A percentile compares a stretch with the other conserved stretches of the same genome.
These are phyloP conservation scores for Gymnogyps californianus DNA, from an alignment of 2,113 vertebrate species.

Conservation along the genomic window DNA sequence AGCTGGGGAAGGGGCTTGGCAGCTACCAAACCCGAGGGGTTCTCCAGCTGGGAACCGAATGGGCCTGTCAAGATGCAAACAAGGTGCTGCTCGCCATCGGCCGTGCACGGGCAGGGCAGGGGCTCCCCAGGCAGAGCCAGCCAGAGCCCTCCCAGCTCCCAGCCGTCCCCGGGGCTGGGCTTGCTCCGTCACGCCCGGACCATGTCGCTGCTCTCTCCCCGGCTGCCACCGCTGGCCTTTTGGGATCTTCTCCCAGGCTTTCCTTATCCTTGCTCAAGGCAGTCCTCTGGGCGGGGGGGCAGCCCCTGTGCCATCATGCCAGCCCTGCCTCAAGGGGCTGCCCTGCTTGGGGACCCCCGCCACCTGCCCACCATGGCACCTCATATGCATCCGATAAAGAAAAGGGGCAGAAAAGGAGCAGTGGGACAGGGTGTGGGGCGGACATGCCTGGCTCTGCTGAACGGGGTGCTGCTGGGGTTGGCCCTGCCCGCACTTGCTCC, in stretches of 20 bases:
- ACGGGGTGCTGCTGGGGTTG: not conserved
- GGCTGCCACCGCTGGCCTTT: not conserved
- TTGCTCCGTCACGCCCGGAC: not conserved
- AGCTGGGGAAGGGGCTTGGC: not conserved
- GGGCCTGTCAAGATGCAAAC: not conserved
- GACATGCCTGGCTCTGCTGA: not conserved
- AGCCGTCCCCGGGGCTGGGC: accelerated
- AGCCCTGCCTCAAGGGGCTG: not conserved
- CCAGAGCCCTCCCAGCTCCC: not conserved
- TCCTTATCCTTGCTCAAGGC: not conserved
- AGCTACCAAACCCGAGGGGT: not conserved
- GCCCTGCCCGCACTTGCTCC: not conserved
- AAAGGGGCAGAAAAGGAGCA: not conserved
- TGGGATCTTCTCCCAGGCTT: not conserved
- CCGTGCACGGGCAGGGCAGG: not conserved
- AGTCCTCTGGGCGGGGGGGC: not conserved
- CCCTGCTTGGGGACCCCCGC: not conserved
- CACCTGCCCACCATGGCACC: not conserved
- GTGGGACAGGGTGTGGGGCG: not conserved
- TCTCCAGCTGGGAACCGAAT: not conserved
- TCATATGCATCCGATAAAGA: accelerated
- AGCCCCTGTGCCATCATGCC: not conserved
- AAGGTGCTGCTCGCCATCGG: not conserved
- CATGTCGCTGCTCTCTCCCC: accelerated
- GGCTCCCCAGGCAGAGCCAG: not conserved